Conservation (phyloP, 2,797 vertebrate genomes). For the Xenops minutus region DNA sequence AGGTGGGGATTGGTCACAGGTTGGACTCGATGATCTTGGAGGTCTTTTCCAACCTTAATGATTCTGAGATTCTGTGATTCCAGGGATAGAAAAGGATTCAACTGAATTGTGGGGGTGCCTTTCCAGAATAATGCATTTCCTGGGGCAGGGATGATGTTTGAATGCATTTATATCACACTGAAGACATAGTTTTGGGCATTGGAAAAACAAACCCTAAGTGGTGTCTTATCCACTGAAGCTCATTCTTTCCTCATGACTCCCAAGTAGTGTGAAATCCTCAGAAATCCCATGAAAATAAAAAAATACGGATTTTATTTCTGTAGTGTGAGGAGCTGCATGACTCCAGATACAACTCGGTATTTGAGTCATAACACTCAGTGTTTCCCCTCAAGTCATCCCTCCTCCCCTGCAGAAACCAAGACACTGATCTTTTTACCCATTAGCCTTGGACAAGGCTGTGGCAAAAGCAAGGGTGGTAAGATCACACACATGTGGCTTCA, state of each 20-base stretch:
- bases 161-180: neutral
- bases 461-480: neutral
- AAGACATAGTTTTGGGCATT: neutral
- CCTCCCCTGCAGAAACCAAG: neutral
- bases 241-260: neutral
- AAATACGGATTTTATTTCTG: neutral
- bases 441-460: neutral
- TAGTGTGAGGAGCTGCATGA: neutral
- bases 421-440: slow-evolving; percentile 15
- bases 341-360: neutral
- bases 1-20: neutral
- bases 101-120: neutral
- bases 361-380: neutral
- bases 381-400: slow-evolving; percentile 24
- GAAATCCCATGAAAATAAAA: slow-evolving; percentile 34
- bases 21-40: neutral
- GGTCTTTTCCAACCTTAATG: neutral
- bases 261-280: neutral
- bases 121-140: neutral
- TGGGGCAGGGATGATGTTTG: neutral
- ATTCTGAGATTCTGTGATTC: neutral
- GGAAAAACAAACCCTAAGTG: neutral
- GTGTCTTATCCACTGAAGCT: neutral
- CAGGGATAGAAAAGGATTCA: neutral
- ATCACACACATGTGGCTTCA: slow-evolving; percentile 12